Percentiles rank a stretch among this genome's conserved stretches.
Conservation (phyloP, 2,888 invertebrate genomes). For the Malthinus seriepunctatus region DNA sequence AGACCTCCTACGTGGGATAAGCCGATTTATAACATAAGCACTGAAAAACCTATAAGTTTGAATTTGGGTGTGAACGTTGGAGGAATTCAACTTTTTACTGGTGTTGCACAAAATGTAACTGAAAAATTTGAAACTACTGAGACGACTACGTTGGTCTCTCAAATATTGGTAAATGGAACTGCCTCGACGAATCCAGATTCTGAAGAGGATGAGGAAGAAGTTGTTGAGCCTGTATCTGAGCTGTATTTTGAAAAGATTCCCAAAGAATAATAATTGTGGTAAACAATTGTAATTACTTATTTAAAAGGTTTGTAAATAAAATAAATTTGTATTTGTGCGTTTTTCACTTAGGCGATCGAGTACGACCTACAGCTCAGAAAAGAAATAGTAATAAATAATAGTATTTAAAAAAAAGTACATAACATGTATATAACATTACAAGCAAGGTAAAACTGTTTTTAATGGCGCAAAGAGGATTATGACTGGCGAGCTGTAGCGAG, state of each 20-base stretch:
- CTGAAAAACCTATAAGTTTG: neutral
- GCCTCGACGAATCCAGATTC: neutral
- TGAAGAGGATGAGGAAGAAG: constrained; percentile 12
- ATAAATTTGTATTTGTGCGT: no score
- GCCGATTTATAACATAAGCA: constrained; percentile 36
- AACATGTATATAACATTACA: no score
- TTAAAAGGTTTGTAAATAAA: neutral
- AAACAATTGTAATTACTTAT: neutral
- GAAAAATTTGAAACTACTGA: neutral
- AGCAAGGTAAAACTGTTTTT: no score
- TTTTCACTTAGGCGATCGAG: no score
- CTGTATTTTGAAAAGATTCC: constrained; percentile 24
- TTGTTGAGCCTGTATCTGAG: constrained; percentile 2
- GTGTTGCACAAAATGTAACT: neutral
- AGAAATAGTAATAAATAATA: no score
- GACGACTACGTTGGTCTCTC: neutral
- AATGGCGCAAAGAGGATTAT: no score
- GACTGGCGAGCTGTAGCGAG: no score
- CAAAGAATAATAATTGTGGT: neutral
- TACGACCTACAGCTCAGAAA: no score
- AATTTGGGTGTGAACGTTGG: neutral
- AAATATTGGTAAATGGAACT: neutral
- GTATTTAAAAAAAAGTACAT: no score
- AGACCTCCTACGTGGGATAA: constrained; percentile 51
- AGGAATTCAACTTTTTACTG: neutral